These are phyloP conservation scores for Tonatia bakeri DNA, from an alignment of 2,113 vertebrate species.

Conservation along the genomic window DNA sequence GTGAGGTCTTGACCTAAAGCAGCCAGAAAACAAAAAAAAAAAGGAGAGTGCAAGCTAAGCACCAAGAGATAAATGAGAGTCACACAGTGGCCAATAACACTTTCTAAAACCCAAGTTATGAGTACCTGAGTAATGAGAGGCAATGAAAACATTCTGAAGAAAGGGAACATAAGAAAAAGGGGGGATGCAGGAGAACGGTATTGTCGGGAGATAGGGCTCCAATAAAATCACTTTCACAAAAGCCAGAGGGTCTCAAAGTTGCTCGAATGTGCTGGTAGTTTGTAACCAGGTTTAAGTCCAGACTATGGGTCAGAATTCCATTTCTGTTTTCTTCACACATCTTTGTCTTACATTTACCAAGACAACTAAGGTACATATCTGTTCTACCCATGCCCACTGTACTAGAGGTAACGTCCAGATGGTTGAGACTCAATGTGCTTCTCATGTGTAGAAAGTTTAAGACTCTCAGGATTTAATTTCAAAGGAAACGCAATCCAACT, in stretches of 20 bases:
- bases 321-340: background rate
- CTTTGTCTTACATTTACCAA: background rate
- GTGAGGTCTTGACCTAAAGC: conserved; percentile 49
- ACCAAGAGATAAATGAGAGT: background rate
- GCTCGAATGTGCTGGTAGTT: background rate
- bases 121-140: background rate
- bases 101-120: background rate
- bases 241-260: background rate
- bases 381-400: background rate
- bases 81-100: background rate
- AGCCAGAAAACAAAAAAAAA: background rate
- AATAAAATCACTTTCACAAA: background rate
- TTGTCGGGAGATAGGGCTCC: background rate
- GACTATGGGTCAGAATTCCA: background rate
- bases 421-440: background rate
- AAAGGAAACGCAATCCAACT: background rate
- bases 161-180: background rate
- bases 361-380: background rate
- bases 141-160: background rate
- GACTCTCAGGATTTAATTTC: background rate
- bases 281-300: background rate
- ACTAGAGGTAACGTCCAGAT: background rate
- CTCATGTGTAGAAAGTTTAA: background rate
- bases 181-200: background rate
- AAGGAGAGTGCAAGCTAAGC: background rate